Conservation (phyloP, 2,888 invertebrate species). For the Pandemis corylana region DNA sequence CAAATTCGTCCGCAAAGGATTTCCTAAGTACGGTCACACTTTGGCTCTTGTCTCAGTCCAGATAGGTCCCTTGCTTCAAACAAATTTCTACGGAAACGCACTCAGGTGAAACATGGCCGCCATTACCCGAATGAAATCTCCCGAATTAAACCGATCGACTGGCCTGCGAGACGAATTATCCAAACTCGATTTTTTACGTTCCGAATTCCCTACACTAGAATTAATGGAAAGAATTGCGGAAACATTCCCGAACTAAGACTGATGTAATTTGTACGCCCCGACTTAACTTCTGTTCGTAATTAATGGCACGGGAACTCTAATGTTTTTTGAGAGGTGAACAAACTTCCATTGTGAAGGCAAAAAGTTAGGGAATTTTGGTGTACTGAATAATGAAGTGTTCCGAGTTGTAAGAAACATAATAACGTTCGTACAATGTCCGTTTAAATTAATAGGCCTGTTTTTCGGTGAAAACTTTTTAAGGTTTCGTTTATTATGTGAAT, state of each 20-base stretch:
- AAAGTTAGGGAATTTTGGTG: slow-evolving; percentile 43
- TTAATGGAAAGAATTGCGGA: slow-evolving; percentile 65
- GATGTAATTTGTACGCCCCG: slow-evolving; percentile 70
- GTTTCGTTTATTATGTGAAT: slow-evolving; percentile 16
- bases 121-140: slow-evolving; percentile 69
- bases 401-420: slow-evolving; percentile 49
- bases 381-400: slow-evolving; percentile 57
- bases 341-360: slow-evolving; percentile 39
- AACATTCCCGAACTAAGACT: slow-evolving; percentile 69
- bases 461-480: slow-evolving; percentile 18
- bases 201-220: slow-evolving; percentile 57
- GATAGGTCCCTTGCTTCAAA: slow-evolving; percentile 51
- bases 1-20: slow-evolving; percentile 35
- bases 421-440: slow-evolving; percentile 17
- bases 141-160: slow-evolving; percentile 73
- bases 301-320: slow-evolving; percentile 66
- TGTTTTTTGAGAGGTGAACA: slow-evolving; percentile 54
- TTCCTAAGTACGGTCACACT: slow-evolving; percentile 38
- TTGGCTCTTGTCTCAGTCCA: slow-evolving; percentile 25
- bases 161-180: slow-evolving; percentile 70
- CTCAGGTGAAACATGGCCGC: slow-evolving; percentile 72
- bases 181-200: slow-evolving; percentile 63
- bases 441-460: slow-evolving; percentile 28
- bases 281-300: slow-evolving; percentile 66
- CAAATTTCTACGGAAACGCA: slow-evolving; percentile 62